A percentile compares a stretch with the other conserved stretches of the same genome.
Evolutionary conservation across 2,888 invertebrate genomes (phyloP).

Genomic region (Himalopsyche japonica): DNA sequence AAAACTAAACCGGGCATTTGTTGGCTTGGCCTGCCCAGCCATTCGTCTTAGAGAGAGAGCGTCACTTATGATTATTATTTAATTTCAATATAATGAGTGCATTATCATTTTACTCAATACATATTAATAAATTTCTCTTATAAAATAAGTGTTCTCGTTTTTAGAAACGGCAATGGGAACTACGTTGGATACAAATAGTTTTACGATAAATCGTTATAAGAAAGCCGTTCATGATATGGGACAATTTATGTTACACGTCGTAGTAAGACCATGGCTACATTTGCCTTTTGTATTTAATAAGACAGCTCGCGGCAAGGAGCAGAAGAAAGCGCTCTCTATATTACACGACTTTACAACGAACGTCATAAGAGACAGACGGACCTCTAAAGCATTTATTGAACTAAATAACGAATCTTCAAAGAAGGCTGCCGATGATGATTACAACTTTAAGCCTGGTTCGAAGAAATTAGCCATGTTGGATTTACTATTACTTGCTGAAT

Average conservation of each 20-base stretch:
- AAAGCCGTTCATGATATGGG: slow-evolving; percentile 57
- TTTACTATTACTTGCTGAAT: slow-evolving; percentile 61
- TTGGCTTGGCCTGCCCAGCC: too few relatives aligned
- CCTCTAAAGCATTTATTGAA: not conserved
- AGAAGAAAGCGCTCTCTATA: slow-evolving; percentile 47
- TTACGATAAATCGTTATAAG: slow-evolving; percentile 59
- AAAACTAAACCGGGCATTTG: too few relatives aligned
- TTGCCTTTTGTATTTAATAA: slow-evolving; percentile 57
- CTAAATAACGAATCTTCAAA: not conserved
- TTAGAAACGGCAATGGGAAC: slow-evolving; percentile 11
- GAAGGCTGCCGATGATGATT: not conserved
- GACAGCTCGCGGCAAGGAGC: slow-evolving; percentile 54
- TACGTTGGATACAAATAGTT: slow-evolving; percentile 52
- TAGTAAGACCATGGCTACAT: slow-evolving; percentile 62
- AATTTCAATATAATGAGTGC: too few relatives aligned
- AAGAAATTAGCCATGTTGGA: slow-evolving; percentile 67
- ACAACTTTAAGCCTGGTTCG: slow-evolving; percentile 41
- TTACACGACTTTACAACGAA: slow-evolving; percentile 21
- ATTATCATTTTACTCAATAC: too few relatives aligned
- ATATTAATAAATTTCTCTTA: too few relatives aligned
- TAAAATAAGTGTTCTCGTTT: slow-evolving; percentile 28
- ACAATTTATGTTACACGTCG: slow-evolving; percentile 47
- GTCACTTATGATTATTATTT: too few relatives aligned
- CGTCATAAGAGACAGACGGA: slow-evolving; percentile 17
- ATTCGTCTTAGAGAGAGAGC: too few relatives aligned